phyloP scores from a whole-genome alignment of 92 coral and sea anemone genomes.

The Phenganax marumi region DNA sequence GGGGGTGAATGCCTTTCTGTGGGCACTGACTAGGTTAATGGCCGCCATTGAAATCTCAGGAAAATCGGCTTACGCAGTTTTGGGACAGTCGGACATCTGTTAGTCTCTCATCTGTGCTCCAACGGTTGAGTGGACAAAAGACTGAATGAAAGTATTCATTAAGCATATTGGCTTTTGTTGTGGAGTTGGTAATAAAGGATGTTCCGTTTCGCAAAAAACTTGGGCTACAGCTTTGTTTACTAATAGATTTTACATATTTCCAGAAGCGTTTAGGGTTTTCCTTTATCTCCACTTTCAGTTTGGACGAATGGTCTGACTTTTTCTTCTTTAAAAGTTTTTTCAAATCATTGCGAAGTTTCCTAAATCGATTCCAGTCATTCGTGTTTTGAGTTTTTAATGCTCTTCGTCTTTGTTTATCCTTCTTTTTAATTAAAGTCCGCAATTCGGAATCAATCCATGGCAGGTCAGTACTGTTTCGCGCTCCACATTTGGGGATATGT shows the following conservation, averaged over 20 bases:
- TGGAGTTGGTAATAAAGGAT: slow-evolving; percentile 24
- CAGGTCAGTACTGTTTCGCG: slow-evolving; percentile 40
- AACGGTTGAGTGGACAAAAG: background rate
- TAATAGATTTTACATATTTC: slow-evolving; percentile 34
- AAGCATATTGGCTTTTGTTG: slow-evolving; percentile 3
- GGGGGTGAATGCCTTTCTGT: too few species aligned
- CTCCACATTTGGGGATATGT: slow-evolving; percentile 22
- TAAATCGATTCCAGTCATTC: slow-evolving; percentile 31
- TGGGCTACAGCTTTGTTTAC: slow-evolving; percentile 25
- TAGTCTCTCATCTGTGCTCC: too few species aligned
- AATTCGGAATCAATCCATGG: slow-evolving; percentile 67
- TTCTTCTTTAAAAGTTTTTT: too few species aligned
- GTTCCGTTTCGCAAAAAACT: slow-evolving; percentile 45
- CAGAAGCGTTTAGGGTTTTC: slow-evolving; percentile 58
- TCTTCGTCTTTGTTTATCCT: slow-evolving; percentile 47
- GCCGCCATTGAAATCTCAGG: too few species aligned
- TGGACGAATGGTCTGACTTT: slow-evolving; percentile 47
- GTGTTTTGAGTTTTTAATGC: slow-evolving; percentile 22
- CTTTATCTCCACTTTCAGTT: slow-evolving; percentile 34
- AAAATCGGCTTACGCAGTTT: too few species aligned
- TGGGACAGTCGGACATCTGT: too few species aligned
- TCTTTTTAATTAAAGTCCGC: slow-evolving; percentile 44
- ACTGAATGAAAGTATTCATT: slow-evolving; percentile 2
- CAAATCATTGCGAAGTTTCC: slow-evolving; percentile 39
- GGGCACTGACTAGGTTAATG: too few species aligned